Evolutionary conservation across 2,113 vertebrate genomes (phyloP), one percentile per base, ranked within the genome.

Genomic region (Atrichornis clamosus): DNA sequence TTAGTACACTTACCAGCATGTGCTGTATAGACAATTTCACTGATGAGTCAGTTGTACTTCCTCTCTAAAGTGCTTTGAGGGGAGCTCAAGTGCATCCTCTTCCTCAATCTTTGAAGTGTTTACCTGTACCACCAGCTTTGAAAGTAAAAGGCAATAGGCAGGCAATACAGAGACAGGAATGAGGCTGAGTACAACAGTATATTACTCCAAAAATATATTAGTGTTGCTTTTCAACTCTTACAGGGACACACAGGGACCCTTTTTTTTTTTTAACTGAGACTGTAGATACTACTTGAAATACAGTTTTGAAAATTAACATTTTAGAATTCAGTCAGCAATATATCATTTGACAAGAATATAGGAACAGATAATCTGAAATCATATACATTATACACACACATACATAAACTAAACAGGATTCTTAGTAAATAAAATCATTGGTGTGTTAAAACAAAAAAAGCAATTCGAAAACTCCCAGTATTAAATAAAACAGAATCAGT

Each of bases 121-220:
- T 96, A 97, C 86, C 91, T 95, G 87, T 95, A 95, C 91, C 95
- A 93, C 73, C 95, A 93, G 76, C 95, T 96, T 93, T 84, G 64
- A 89, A 97, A 96, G 92, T 95, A 96, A 96, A 96, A 97, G 85
- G 95, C 87, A 97, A 96, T 78, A 97, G 89, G 91, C 92, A 97
- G 90, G 93, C 92, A 96, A 93, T 84, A 70, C 78, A 96, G 72
- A 96, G 82, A 95, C 88, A 97, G 92, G 68, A 95, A 84, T 52
- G 83, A 95, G 85, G 80, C 81, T 21, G 23, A 92, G 81, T 75
- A 95, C 84, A 95, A 63, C 13, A 83, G 47, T 17, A 52, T 37
- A 76, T 79, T 84, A 92, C n/a, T 75, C 18, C 3, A 85, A 90
- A 96, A 78, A 21, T 78, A 83, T 35, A 78, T 78, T 49, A 59